Base-by-base conservation (phyloP, 2,797 vertebrate genomes). In the Falco concolor region DNA sequence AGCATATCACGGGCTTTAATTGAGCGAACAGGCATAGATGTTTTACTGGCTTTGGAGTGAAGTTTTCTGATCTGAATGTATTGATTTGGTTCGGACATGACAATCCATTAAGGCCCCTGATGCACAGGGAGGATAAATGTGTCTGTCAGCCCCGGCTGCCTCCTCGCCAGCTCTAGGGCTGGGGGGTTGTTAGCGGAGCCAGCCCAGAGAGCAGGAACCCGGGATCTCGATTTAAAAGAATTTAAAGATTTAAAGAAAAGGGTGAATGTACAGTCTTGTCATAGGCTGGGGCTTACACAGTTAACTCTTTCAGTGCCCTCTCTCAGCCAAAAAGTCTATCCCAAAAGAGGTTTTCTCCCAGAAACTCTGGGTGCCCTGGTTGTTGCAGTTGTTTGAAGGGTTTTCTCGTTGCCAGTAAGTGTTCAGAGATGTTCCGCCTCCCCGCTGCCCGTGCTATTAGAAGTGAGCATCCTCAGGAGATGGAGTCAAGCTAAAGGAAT, bases 281-380 rank as follows among this genome's bases (percentile, higher is more conserved):
- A 12, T 11, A 3, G 1, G 49, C 1, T 61, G 44, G 69, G 32
- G 11, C 20, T 47, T 32, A 3, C 12, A 32, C 4, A 1, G 42
- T n/a, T 68, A 42, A 44, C 61, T 32, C 69, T 34, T 47, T 40
- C 60, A 8, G 53, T n/a, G 47, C 40, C 45, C 34, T 42, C 30
- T 20, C 45, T 53, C 45, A 38, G 52, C 78, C 36, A 54, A n/a
- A 45, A 44, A 75, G 52, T 14, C 40, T 50, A 8, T 32, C 36
- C 57, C 20, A 28, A 4, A 23, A 36, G 36, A 49, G 30, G 13
- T 42, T 45, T 75, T 45, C 36, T 57, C 63, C 44, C 38, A 63
- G 42, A 57, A 63, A 9, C 61, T 40, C 36, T 50, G 21, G 0
- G 9, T 28, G 34, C 28, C 34, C 53, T 24, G 14, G 13, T 65